These are phyloP conservation scores for Solea solea DNA, from an alignment of 2,113 vertebrate genomes.

Conservation along the genomic window DNA sequence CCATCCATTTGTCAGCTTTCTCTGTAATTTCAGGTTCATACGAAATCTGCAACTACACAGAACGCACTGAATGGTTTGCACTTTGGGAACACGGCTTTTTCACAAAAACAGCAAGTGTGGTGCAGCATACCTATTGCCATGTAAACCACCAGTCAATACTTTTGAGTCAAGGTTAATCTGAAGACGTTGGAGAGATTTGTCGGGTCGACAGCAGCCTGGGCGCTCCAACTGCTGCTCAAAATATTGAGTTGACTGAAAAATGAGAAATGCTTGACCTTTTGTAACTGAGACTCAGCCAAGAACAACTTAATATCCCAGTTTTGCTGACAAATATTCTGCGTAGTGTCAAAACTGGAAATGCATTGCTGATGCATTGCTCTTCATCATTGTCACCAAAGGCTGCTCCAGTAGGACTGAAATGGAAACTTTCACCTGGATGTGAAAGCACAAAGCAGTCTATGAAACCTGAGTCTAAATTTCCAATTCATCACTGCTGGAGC, in stretches of 20 bases:
- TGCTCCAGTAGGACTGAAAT: conserved; percentile 4
- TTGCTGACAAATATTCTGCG: neutral
- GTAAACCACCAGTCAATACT: neutral
- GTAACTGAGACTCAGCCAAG: neutral
- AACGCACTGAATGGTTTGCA: neutral
- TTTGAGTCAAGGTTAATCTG: conserved; percentile 9
- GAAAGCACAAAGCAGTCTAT: conserved; percentile 11
- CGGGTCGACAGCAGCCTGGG: neutral
- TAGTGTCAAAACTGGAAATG: neutral
- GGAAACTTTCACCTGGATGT: conserved; percentile 8
- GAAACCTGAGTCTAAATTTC: neutral
- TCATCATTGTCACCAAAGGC: conserved; percentile 1
- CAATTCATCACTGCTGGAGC: conserved; percentile 9
- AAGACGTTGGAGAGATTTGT: conserved; percentile 14
- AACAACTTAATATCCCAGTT: neutral
- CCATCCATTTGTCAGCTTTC: neutral
- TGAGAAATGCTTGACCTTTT: neutral
- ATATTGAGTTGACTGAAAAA: neutral
- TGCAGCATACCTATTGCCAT: neutral
- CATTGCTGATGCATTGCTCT: neutral
- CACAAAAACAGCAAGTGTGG: neutral
- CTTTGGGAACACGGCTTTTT: neutral
- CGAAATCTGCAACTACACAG: neutral
- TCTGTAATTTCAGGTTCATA: neutral
- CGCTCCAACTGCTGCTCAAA: neutral